Base-by-base conservation (phyloP, 2,113 vertebrate species). In the Festucalex cinctus region DNA sequence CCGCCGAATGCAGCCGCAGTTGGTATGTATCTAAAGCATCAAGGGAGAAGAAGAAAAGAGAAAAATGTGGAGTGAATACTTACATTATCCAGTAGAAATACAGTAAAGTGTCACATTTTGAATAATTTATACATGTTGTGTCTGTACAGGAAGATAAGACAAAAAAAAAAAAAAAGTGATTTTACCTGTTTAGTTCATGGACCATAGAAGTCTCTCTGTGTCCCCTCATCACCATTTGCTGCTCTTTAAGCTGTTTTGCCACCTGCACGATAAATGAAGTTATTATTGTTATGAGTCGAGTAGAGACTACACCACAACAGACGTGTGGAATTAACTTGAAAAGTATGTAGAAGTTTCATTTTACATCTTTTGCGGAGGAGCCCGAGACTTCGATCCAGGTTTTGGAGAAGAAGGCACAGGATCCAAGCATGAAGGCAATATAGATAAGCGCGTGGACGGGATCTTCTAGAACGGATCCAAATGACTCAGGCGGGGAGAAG, bases 331-430 rank as follows among this genome's bases (percentile, higher is more conserved):
- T 20, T 19, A 37, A 60, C 56, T 32, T 17, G 17, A 7, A 7
- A 54, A 41, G 39, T 9, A 12, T 2, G 13, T 9, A 61, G 16
- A 5, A n/a, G 26, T 5, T 12, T 48, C 14, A 53, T 93, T 95
- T 92, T 85, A 98, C 97, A 63, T 99, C 97, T 92, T 98, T 99
- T 20, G 97, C 97, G 65, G 97, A 99, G 12, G 97, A 99, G 44
- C 97, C 97, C 0, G 97, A 99, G 19, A 99, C 97, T 86, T 99
- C 97, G 54, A 99, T 99, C 97, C 97, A 99, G 0, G 97, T 99
- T 84, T 99, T 99, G 26, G 97, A 99, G 89, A 99, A 99, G 86
- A 99, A 99, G 24, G 97, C 97, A 62, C 97, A 98, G 0, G 97
- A 99, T 46, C 97, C 97, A 57, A 99, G 80, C 97, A 99, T 99